These are phyloP conservation scores for Odontomyia ornata DNA, from an alignment of 2,888 invertebrate species.

Conservation along the genomic window DNA sequence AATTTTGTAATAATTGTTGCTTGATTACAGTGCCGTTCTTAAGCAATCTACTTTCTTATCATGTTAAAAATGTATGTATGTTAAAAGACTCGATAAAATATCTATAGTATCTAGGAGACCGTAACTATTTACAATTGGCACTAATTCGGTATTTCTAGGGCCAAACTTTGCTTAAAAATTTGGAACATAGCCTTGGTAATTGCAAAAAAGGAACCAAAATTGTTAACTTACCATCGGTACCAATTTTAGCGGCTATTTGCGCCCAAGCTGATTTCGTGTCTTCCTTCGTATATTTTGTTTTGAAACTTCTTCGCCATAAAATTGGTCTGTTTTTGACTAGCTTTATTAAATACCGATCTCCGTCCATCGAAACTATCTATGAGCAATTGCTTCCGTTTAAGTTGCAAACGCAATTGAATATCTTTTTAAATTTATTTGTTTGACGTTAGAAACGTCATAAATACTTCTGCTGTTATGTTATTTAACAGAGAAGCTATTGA, in stretches of 20 bases:
- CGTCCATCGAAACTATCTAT: constrained; percentile 40
- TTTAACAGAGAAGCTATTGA: neutral
- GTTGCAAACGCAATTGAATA: neutral
- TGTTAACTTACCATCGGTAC: constrained; percentile 27
- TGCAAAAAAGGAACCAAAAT: too few relatives aligned
- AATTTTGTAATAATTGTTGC: too few relatives aligned
- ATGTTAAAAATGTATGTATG: too few relatives aligned
- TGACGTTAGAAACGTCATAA: neutral
- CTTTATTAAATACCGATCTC: constrained; percentile 44
- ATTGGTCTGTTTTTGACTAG: constrained; percentile 34
- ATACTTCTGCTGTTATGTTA: neutral
- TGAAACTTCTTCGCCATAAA: constrained; percentile 33
- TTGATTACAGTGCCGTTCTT: too few relatives aligned
- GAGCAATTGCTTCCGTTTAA: neutral
- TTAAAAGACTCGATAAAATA: too few relatives aligned
- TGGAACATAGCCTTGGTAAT: too few relatives aligned
- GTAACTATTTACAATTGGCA: too few relatives aligned
- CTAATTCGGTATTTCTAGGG: too few relatives aligned
- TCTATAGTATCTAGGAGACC: too few relatives aligned
- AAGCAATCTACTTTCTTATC: too few relatives aligned
- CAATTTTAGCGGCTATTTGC: constrained; percentile 30
- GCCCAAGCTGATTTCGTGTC: constrained; percentile 23
- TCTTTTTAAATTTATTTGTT: neutral
- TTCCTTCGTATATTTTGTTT: neutral
- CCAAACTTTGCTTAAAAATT: too few relatives aligned